Base-by-base conservation (phyloP, 2,797 vertebrate species). In the Diglossa cyanea region DNA sequence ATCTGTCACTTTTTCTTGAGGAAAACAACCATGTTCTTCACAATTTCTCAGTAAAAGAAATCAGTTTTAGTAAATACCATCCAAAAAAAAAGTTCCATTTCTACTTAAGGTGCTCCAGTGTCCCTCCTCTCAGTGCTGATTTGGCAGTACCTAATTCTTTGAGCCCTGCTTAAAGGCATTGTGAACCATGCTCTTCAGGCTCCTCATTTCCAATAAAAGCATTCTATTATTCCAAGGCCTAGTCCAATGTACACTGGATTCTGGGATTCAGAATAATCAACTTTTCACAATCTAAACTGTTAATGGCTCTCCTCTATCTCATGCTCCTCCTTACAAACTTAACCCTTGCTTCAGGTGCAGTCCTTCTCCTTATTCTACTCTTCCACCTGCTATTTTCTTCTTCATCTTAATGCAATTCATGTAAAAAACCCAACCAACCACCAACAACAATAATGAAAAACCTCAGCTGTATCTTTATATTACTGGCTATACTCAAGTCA, bases 381-480 rank as follows among this genome's bases (percentile, higher is more conserved):
- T 68, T 61, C 30, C 30, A 75, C 35, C 17, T 74, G 8, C 11
- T 65, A 35, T 45, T 60, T 80, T 54, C 25, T 67, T 70, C 45
- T 73, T 60, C 35, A 65, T 18, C 31, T 66, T 75, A 16, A 57
- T 11, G 2, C 7, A 55, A 48, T 24, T 75, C 7, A 37, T 18
- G 24, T 31, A 7, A 3, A 42, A 72, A 35, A 39, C 47, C 0
- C 40, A 47, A 73, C 7, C 42, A 55, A 33, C 61, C 48, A 47
- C 10, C 20, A 37, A 1, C 15, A 14, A 12, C 9, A 30, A 37
- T 0, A 0, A n/a, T 23, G 21, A 31, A 76, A 77, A 48, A n/a
- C 1, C 4, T 5, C 14, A 61, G 15, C 7, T 47, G 13, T 23
- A 71, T 30, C 17, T 90, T 80, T 63, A 57, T 57, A 63, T 67